Evolutionary conservation across 2,113 vertebrate genomes (phyloP), one percentile per base, ranked within the genome.

Genomic region (Tonatia bakeri): DNA sequence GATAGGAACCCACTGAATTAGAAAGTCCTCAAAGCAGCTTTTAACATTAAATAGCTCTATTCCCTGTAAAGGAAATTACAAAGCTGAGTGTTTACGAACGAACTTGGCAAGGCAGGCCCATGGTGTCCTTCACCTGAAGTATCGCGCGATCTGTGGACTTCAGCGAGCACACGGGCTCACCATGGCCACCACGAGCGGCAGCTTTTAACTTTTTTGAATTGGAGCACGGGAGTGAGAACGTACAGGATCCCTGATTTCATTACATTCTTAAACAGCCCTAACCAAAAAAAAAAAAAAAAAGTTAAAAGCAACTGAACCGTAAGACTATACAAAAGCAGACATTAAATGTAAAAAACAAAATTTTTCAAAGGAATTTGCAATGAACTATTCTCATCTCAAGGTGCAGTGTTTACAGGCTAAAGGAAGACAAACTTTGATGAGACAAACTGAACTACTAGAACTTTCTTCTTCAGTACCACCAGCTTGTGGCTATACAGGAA

Each of bases 401-500:
- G 45, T 45, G 17, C 9, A 73, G 7, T 36, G 45, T 56, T 90
- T 38, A 82, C 86, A 61, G 61, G n/a, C 52, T 67, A 64, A 52
- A 38, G 38, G 50, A 80, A 87, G 89, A 64, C 2, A n/a, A 20
- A 87, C 79, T 90, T 70, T 81, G 70, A 72, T 28, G 36, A 83
- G 54, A 94, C 83, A 80, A 95, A 96, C 9, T 33, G 61, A 86
- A 79, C 19, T 79, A 76, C n/a, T 75, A 40, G 45, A 75, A 87
- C 31, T 56, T 77, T 36, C 61, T 40, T 31, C 67, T 36, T 50
- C 20, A 12, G 54, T 54, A 47, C 50, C 52, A 54, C 22, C 56
- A 87, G 36, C 36, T 72, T 83, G 20, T 61, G 69, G 72, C 54
- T 26, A 79, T 17, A 50, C 15, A 91, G 40, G n/a, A 94, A 89